Base-by-base conservation (phyloP, 2,113 vertebrate genomes). In the Apodemus sylvaticus region DNA sequence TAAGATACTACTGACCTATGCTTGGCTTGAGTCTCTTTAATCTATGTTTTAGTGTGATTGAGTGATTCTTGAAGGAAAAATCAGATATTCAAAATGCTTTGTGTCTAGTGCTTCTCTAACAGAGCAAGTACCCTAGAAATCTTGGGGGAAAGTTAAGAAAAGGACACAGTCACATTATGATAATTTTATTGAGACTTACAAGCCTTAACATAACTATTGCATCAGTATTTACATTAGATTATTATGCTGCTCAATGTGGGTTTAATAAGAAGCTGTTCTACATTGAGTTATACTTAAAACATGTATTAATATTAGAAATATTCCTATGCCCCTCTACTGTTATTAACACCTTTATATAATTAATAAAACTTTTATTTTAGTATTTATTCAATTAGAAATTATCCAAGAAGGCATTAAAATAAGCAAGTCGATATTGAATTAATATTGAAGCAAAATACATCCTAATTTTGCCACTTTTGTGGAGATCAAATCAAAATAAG, bases 381-480 rank as follows among this genome's bases (percentile, higher is more conserved):
- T 58, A 66, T 66, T 60, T 90, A 48, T 83, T 31, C 17, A 87
- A 42, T 20, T 94, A 53, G 20, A 91, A 89, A 48, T 89, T n/a
- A 42, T 89, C 34, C 45, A 86, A 64, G 5, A 94, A 89, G 71
- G 55, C 7, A 76, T 58, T 90, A 90, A 53, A 22, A 70, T 76
- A 51, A 66, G 39, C 5, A 86, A 81, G 66, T 81, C 42, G 93
- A 62, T 89, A 64, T 12, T 82, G n/a, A 68, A 82, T 92, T 95
- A 55, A 12, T 53, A 73, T 24, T 36, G 11, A 31, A 81, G 20
- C 24, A 62, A 3, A 70, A 16, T 64, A 62, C 36, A 53, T 19
- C 71, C 73, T 62, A 53, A 91, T 81, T 79, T 48, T n/a, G 70
- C 31, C 66, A 2, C 19, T 58, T 86, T 36, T 13, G 29, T 89